Percentiles rank a stretch among this genome's conserved stretches.
These are phyloP conservation scores for Antrozous pallidus DNA, from an alignment of 2,797 vertebrate genomes.

Conservation along the genomic window DNA sequence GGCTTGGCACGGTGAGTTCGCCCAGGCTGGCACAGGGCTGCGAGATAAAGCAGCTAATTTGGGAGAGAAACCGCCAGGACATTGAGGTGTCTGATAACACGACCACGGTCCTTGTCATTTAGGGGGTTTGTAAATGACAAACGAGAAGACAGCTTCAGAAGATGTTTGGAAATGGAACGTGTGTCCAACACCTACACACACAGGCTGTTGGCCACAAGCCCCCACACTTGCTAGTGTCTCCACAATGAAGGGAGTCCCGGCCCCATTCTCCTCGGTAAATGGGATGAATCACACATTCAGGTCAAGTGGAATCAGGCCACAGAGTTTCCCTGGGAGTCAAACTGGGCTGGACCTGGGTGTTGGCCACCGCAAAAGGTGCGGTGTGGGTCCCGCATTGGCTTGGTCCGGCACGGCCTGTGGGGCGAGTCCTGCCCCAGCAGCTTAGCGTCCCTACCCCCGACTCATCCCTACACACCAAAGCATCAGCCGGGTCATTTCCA, in stretches of 20 bases:
- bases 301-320: background rate
- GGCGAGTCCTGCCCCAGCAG: background rate
- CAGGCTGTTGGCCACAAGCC: background rate
- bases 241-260: background rate
- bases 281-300: background rate
- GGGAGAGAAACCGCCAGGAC: background rate
- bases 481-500: background rate
- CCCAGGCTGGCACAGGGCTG: background rate
- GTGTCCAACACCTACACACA: background rate
- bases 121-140: slow-evolving; percentile 49
- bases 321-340: background rate
- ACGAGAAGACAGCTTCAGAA: slow-evolving; percentile 37
- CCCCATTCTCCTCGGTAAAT: background rate
- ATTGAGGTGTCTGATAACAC: background rate
- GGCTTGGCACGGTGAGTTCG: background rate
- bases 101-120: slow-evolving; percentile 5
- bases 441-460: background rate
- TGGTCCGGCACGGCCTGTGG: too few relatives aligned
- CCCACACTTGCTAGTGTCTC: background rate
- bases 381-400: background rate
- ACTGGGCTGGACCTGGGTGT: background rate
- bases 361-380: background rate
- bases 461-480: background rate
- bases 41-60: background rate
- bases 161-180: slow-evolving; percentile 21